Evolutionary conservation across 2,888 invertebrate species (phyloP), one percentile per base, ranked within the genome.

Genomic region (Morpho helenor): DNA sequence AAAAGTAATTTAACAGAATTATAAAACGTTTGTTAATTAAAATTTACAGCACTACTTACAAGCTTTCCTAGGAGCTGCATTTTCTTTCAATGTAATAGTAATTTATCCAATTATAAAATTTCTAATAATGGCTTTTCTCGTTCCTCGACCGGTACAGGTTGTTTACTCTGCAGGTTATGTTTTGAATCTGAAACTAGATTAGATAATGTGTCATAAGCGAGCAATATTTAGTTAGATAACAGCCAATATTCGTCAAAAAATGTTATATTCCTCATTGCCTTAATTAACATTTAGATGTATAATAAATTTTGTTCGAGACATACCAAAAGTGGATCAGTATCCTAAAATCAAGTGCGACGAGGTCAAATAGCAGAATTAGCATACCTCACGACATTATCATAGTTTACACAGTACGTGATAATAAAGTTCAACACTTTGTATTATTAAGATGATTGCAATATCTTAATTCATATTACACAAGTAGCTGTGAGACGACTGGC

Each of bases 301-400:
- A 78, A 87, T 85, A 85, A 86, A 87, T 85, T 82, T 77, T 69
- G 66, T 76, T 78, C 74, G 75, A 82, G 75, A 83, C 83, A 70
- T 80, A 86, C 87, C 83, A 83, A 80, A 85, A 77, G 76, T 84
- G 75, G 80, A 84, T 82, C 82, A 80, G 75, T 79, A 79, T 85
- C 80, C 77, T 81, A 73, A 78, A 74, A 76, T 80, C 80, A 81
- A 79, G 78, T 75, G 80, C 73, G 85, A 75, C 84, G 77, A 89
- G 88, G 87, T 82, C 85, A 75, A 62, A 62, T 68, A 70, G 72
- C 74, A 66, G 73, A 70, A 84, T 87, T 86, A 73, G 74, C 87
- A 86, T 87, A 81, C 75, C 65, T 83, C 78, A 75, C 72, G 73
- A 72, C 74, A 74, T 75, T 72, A 73, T 71, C 52, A 74, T 49